Conservation (phyloP, 35 echinoderm and acorn worm species). For the Anneissia japonica region DNA sequence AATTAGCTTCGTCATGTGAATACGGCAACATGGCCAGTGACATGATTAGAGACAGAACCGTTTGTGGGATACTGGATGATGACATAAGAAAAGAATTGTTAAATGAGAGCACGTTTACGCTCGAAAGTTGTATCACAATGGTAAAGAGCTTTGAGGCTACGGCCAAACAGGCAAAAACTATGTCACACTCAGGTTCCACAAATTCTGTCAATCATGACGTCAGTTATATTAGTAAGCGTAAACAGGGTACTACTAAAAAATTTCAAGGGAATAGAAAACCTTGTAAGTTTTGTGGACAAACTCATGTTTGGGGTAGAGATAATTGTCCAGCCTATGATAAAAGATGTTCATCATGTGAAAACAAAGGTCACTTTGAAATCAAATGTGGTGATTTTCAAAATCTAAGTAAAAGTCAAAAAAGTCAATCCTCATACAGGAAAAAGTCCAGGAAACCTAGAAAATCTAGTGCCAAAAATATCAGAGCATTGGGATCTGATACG, state of each 20-base stretch:
- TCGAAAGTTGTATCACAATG: neutral
- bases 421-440: too few relatives aligned
- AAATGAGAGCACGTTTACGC: neutral
- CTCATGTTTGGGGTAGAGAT: neutral
- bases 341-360: conserved; percentile 25
- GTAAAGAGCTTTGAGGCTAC: neutral
- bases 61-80: conserved; percentile 15
- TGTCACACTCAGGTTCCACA: neutral
- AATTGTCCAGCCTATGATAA: conserved; percentile 31
- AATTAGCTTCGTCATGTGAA: conserved; percentile 30
- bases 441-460: too few relatives aligned
- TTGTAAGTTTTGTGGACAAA: too few relatives aligned
- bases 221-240: too few relatives aligned
- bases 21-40: conserved; percentile 9
- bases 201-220: too few relatives aligned
- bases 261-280: too few relatives aligned
- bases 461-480: neutral
- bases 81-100: conserved; percentile 2
- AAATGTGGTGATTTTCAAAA: neutral
- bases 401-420: neutral
- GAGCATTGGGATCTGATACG: neutral
- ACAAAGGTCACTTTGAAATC: conserved; percentile 25
- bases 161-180: neutral
- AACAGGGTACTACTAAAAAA: too few relatives aligned
- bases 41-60: conserved; percentile 36